A percentile compares a stretch with the other conserved stretches of the same genome.
Evolutionary conservation across 2,113 vertebrate species (phyloP).

Genomic region (Ammodytes dubius): DNA sequence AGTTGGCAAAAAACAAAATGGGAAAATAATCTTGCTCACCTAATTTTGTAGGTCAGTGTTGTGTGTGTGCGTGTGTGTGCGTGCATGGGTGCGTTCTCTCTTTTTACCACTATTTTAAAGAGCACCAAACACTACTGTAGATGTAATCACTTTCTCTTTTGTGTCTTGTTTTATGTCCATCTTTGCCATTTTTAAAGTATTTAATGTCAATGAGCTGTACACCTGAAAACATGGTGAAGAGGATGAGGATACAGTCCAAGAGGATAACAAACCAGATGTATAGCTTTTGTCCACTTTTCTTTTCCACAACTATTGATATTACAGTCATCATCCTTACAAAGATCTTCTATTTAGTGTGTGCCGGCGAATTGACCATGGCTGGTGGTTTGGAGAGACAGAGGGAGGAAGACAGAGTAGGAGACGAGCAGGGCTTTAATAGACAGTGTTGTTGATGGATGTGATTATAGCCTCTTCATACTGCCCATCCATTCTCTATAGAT

Average conservation of each 20-base stretch:
- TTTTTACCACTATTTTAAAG: neutral
- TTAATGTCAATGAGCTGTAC: neutral
- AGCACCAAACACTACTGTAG: neutral
- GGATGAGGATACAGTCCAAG: slow-evolving; percentile 4
- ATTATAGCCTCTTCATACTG: slow-evolving; percentile 75
- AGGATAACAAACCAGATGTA: slow-evolving; percentile 16
- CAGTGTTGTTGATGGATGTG: slow-evolving; percentile 73
- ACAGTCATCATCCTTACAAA: slow-evolving; percentile 58
- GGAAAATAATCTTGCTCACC: no score
- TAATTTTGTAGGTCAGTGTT: no score
- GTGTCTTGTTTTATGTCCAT: neutral
- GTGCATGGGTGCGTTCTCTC: neutral
- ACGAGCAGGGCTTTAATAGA: slow-evolving; percentile 66
- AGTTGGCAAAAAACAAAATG: no score
- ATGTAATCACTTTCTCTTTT: slow-evolving; percentile 9
- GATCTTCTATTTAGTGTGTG: slow-evolving; percentile 62
- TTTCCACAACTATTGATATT: slow-evolving; percentile 46
- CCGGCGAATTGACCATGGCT: slow-evolving; percentile 60
- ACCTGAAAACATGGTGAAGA: slow-evolving; percentile 33
- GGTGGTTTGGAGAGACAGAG: slow-evolving; percentile 54
- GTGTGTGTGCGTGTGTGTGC: neutral
- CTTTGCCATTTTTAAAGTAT: neutral
- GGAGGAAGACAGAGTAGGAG: slow-evolving; percentile 53
- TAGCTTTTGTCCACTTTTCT: slow-evolving; percentile 42
- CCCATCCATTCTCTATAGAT: slow-evolving; percentile 77